phyloP scores from a whole-genome alignment of 2,888 invertebrate genomes.

The Priocnemis perturbator region DNA sequence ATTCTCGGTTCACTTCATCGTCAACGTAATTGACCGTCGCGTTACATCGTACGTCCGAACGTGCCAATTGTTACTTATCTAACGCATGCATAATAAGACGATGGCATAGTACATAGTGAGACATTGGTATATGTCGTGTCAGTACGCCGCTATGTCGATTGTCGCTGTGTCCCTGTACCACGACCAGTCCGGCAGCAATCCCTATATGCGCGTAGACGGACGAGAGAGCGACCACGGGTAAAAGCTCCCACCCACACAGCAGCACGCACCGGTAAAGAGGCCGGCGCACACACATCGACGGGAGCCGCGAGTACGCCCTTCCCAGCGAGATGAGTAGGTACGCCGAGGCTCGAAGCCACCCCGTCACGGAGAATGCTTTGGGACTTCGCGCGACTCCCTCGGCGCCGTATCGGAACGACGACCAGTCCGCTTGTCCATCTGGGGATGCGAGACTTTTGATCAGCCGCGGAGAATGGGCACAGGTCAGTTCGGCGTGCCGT shows the following conservation, averaged over 20 bases:
- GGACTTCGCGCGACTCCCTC: constrained; percentile 62
- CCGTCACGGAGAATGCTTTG: constrained; percentile 61
- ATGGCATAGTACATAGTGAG: no score
- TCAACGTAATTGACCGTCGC: no score
- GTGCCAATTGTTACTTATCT: no score
- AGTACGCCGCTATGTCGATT: background rate
- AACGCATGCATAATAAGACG: no score
- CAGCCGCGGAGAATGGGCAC: constrained; percentile 83
- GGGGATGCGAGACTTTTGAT: constrained; percentile 68
- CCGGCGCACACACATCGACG: constrained; percentile 32
- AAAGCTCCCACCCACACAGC: no score
- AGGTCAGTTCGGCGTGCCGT: constrained; percentile 76
- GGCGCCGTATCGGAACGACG: constrained; percentile 49
- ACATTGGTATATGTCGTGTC: constrained; percentile 2
- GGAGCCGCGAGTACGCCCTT: constrained; percentile 48
- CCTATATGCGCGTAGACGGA: no score
- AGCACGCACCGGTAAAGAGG: no score
- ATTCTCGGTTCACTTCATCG: no score
- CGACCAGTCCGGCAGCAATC: background rate
- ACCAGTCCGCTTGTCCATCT: constrained; percentile 53
- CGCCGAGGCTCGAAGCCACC: constrained; percentile 58
- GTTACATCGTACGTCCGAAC: no score
- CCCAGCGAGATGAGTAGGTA: constrained; percentile 54
- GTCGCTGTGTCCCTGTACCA: background rate
- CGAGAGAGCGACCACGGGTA: no score